These are phyloP conservation scores for Halcyon leucocephala DNA, from an alignment of 2,797 vertebrate species.

Conservation along the genomic window DNA sequence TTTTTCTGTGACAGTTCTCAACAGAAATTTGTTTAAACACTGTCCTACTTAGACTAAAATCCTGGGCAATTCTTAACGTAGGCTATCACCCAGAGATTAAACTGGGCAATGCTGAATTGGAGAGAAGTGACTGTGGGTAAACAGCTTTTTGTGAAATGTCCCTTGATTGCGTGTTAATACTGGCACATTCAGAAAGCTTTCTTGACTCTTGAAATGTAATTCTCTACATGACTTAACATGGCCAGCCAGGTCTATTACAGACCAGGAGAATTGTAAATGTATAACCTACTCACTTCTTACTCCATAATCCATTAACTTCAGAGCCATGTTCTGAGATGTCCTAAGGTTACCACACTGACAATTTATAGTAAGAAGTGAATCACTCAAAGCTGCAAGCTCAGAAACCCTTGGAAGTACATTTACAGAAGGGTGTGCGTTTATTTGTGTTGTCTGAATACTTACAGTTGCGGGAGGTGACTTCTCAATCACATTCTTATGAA, in stretches of 20 bases:
- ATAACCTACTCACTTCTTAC: conserved; percentile 41
- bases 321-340: background rate
- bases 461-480: background rate
- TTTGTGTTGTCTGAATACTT: background rate
- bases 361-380: conserved; percentile 12
- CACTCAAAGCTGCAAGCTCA: background rate
- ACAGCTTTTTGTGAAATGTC: conserved; percentile 7
- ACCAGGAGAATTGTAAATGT: background rate
- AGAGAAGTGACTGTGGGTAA: background rate
- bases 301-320: conserved; percentile 42
- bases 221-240: conserved; percentile 36
- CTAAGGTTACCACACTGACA: background rate
- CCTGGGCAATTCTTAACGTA: background rate
- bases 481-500: background rate
- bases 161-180: background rate
- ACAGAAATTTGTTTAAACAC: background rate
- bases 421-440: background rate
- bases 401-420: background rate
- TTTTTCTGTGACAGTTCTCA: background rate
- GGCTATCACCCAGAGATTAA: background rate
- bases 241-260: conserved; percentile 42
- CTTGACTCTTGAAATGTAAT: background rate
- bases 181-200: background rate
- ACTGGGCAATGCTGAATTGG: background rate
- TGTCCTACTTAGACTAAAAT: background rate